Conservation (phyloP, 2,888 invertebrate species). For the Noctua pronuba region DNA sequence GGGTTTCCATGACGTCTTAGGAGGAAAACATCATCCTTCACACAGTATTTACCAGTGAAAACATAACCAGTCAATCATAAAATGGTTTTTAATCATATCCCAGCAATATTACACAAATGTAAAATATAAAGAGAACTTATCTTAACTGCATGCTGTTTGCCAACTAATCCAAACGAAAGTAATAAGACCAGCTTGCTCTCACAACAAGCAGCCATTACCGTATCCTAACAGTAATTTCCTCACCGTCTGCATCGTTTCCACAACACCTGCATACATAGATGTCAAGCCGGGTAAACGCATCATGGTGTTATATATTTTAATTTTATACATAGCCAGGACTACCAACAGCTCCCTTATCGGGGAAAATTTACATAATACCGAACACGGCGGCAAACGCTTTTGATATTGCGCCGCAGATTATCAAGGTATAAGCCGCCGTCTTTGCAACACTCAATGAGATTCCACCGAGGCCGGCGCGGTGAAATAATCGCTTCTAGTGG, state of each 20-base stretch:
- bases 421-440: slow-evolving; percentile 78
- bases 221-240: slow-evolving; percentile 43
- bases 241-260: slow-evolving; percentile 38
- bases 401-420: slow-evolving; percentile 84
- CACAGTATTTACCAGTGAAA: not conserved
- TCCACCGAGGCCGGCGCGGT: slow-evolving; percentile 65
- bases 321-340: slow-evolving; percentile 74
- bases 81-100: not conserved
- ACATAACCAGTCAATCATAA: not conserved
- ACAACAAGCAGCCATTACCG: slow-evolving; percentile 30
- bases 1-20: too few relatives aligned
- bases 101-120: not conserved
- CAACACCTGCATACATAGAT: slow-evolving; percentile 50
- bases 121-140: not conserved
- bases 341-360: slow-evolving; percentile 79
- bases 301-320: slow-evolving; percentile 77
- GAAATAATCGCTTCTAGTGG: slow-evolving; percentile 66
- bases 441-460: slow-evolving; percentile 77
- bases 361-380: slow-evolving; percentile 84
- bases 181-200: not conserved
- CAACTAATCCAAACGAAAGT: slow-evolving; percentile 5
- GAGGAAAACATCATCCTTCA: too few relatives aligned
- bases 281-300: slow-evolving; percentile 65
- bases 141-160: not conserved
- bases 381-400: slow-evolving; percentile 77